phyloP scores from a whole-genome alignment of 1,140 invertebrate species.

The Drosophila nigrodunni region DNA sequence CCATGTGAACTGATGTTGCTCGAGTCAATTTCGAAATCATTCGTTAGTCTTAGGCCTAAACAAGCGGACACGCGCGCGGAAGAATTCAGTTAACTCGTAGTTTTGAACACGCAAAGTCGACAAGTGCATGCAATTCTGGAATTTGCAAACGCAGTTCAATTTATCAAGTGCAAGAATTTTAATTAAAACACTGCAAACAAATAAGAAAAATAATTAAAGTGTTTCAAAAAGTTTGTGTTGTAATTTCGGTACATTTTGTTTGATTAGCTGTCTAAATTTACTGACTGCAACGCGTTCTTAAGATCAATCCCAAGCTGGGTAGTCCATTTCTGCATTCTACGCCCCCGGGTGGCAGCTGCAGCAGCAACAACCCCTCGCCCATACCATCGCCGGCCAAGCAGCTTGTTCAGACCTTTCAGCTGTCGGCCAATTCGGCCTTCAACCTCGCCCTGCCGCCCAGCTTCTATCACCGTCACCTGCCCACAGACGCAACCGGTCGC shows the following conservation, averaged over 20 bases:
- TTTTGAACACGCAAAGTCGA: conserved; percentile 32
- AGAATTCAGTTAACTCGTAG: conserved; percentile 17
- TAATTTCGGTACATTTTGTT: neutral
- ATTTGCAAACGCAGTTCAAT: neutral
- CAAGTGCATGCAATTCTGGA: conserved; percentile 22
- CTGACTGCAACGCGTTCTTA: conserved; percentile 12
- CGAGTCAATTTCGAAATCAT: conserved; percentile 83
- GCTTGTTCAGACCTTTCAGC: conserved; percentile 71
- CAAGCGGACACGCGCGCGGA: conserved; percentile 79
- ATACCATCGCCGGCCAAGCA: conserved; percentile 61
- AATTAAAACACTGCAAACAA: neutral
- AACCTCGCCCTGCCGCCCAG: conserved; percentile 74
- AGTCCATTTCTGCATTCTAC: conserved; percentile 78
- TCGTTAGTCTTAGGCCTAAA: conserved; percentile 83
- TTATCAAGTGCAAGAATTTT: neutral
- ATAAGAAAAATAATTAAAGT: neutral
- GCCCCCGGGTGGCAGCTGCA: conserved; percentile 70
- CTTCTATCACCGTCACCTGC: conserved; percentile 53
- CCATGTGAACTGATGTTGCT: conserved; percentile 43
- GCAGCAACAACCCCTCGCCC: conserved; percentile 64
- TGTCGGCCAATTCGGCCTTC: conserved; percentile 79
- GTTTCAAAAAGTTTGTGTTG: neutral
- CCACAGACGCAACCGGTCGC: conserved; percentile 25
- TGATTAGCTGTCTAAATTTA: neutral
- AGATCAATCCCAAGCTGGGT: conserved; percentile 77